Evolutionary conservation across 2,797 vertebrate genomes (phyloP).

Genomic region (Megaceryle alcyon): DNA sequence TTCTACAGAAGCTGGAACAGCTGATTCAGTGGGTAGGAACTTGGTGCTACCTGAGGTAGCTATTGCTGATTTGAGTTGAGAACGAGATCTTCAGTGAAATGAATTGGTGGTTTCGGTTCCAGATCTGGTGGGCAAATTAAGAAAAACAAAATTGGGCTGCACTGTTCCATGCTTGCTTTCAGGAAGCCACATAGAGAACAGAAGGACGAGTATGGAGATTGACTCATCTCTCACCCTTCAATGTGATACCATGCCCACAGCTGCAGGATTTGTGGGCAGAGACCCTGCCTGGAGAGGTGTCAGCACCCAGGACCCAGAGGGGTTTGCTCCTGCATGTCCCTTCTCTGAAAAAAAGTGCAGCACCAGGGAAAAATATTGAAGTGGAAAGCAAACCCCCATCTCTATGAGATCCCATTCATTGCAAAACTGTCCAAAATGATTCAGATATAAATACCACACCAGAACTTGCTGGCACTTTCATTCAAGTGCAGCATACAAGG

Average conservation of each 20-base stretch:
- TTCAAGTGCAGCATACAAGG: not conserved
- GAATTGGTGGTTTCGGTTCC: conserved; percentile 80
- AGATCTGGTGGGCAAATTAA: conserved; percentile 70
- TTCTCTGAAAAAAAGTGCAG: not conserved
- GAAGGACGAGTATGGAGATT: conserved; percentile 62
- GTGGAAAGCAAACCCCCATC: not conserved
- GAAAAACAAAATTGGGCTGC: conserved; percentile 42
- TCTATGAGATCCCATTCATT: not conserved
- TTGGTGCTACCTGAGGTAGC: conserved; percentile 43
- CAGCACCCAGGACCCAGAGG: not conserved
- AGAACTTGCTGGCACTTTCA: not conserved
- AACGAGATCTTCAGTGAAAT: conserved; percentile 72
- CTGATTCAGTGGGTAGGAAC: not conserved
- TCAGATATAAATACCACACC: not conserved
- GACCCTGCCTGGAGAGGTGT: not conserved
- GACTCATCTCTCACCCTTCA: conserved; percentile 60
- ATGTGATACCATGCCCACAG: not conserved
- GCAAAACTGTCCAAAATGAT: not conserved
- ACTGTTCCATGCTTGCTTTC: conserved; percentile 67
- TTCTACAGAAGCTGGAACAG: not conserved
- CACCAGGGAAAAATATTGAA: not conserved
- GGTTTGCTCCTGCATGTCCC: not conserved
- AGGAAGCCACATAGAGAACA: conserved; percentile 65
- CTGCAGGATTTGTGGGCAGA: not conserved
- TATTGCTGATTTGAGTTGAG: conserved; percentile 60